Conservation (phyloP, 1,140 invertebrate species). For the Bombus huntii region DNA sequence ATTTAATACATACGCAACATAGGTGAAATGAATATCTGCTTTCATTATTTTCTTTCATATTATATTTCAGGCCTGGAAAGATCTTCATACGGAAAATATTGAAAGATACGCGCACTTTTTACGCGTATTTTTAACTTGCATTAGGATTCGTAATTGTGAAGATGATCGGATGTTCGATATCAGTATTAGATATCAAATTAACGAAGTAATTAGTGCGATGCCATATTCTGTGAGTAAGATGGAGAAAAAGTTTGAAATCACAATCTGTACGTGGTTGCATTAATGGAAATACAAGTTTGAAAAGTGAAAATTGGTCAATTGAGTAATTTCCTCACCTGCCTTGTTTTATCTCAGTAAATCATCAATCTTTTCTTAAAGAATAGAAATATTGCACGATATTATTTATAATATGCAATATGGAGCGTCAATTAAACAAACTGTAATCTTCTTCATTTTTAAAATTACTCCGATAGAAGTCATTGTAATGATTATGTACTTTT, state of each 20-base stretch:
- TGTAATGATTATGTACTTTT: background rate
- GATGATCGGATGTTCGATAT: background rate
- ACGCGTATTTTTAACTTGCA: background rate
- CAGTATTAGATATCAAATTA: background rate
- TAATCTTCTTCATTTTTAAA: background rate
- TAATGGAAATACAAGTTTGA: background rate
- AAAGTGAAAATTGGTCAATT: constrained; percentile 1
- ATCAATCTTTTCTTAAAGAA: background rate
- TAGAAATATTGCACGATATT: background rate
- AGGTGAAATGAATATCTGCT: too few species aligned
- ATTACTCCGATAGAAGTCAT: background rate
- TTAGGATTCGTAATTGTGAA: background rate
- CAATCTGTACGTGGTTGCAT: background rate
- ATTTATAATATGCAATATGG: background rate
- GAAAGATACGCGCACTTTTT: too few species aligned
- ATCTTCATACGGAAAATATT: background rate
- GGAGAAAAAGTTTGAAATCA: background rate
- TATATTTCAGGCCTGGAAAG: background rate
- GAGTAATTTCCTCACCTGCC: background rate
- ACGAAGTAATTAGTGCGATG: background rate
- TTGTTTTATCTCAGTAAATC: background rate
- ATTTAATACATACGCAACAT: too few species aligned
- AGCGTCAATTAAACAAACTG: background rate
- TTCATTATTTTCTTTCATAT: too few species aligned
- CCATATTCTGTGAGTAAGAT: background rate